Percentiles rank a stretch among this genome's conserved stretches.
phyloP scores from a whole-genome alignment of 1,140 invertebrate species.

The Portunus trituberculatus region DNA sequence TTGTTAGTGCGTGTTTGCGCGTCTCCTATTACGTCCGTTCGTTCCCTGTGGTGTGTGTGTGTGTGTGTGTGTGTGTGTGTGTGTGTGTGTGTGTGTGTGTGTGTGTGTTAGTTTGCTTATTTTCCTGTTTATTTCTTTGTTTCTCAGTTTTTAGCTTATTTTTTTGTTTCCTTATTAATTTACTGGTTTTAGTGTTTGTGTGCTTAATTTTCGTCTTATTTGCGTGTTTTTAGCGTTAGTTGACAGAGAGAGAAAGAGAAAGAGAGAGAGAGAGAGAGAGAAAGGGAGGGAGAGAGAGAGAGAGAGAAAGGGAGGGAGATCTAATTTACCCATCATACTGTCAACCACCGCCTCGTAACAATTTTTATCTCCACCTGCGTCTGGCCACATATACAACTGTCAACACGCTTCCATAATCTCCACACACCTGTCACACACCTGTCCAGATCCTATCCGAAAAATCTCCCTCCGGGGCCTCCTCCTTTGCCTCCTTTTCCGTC shows the following conservation, averaged over 20 bases:
- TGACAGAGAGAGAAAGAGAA: neutral
- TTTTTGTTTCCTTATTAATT: no score
- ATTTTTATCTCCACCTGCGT: neutral
- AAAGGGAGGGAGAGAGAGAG: constrained; percentile 9
- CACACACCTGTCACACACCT: constrained; percentile 8
- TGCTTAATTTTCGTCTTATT: neutral
- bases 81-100: no score
- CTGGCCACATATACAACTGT: constrained; percentile 9
- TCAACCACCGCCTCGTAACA: neutral
- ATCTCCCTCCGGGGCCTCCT: neutral
- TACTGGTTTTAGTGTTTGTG: no score
- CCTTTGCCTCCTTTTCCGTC: no score
- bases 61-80: no score
- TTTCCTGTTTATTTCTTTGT: no score
- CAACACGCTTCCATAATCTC: neutral
- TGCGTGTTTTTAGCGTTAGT: no score
- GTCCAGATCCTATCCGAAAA: neutral
- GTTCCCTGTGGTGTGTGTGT: neutral
- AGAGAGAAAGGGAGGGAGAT: neutral
- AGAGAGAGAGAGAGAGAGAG: constrained; percentile 17
- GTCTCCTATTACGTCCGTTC: neutral
- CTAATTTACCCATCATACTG: neutral
- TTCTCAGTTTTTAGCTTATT: no score
- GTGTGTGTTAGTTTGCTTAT: no score
- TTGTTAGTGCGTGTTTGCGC: neutral